Percentiles rank a stretch among this genome's conserved stretches.
Evolutionary conservation across 2,113 vertebrate genomes (phyloP).

Genomic region (Eublepharis macularius): DNA sequence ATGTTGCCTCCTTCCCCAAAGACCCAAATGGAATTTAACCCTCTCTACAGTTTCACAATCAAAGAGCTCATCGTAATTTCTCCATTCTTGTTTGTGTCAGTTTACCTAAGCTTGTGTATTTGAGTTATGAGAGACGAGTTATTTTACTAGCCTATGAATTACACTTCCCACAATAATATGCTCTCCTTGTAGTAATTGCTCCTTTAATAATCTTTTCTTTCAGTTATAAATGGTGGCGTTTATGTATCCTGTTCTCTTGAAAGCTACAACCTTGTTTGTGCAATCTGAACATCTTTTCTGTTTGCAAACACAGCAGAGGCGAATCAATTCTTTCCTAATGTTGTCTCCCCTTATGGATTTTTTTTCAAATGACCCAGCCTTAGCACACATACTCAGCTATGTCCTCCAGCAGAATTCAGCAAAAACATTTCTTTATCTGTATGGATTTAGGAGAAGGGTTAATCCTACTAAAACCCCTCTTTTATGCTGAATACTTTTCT

Average conservation of each 20-base stretch:
- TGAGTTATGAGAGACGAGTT: background rate
- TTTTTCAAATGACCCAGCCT: background rate
- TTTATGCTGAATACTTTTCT: no score
- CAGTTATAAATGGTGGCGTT: background rate
- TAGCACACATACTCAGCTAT: fast-evolving
- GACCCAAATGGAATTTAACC: background rate
- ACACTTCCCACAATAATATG: background rate
- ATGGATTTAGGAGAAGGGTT: background rate
- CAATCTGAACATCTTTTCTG: background rate
- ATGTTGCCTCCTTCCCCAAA: background rate
- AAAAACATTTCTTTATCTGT: background rate
- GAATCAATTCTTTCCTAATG: background rate
- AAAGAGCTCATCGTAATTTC: fast-evolving
- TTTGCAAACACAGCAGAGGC: background rate
- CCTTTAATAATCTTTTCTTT: constrained; percentile 3
- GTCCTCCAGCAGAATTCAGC: background rate
- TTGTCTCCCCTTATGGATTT: fast-evolving
- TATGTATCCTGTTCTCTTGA: background rate
- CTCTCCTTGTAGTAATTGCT: background rate
- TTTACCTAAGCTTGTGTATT: background rate
- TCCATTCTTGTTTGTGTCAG: background rate
- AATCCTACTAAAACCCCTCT: background rate
- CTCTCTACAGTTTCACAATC: fast-evolving
- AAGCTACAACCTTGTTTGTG: background rate
- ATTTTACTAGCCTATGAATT: constrained; percentile 2